Evolutionary conservation across 2,797 vertebrate genomes (phyloP).

Genomic region (Allobates femoralis): DNA sequence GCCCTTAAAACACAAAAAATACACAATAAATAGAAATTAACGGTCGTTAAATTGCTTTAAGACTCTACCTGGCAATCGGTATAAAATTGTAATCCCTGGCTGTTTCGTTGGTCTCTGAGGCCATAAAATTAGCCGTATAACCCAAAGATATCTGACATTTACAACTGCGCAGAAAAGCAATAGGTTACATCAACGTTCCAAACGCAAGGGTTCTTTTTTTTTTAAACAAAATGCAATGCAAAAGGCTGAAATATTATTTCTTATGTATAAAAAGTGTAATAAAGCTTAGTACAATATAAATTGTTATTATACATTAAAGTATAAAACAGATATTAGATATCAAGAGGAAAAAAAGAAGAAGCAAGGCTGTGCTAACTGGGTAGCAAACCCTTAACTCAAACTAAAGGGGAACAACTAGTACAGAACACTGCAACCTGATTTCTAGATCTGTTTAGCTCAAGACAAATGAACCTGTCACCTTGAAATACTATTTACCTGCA

Average conservation of each 20-base stretch:
- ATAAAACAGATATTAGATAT: not conserved
- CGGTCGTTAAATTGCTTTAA: constrained; percentile 36
- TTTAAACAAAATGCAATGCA: not conserved
- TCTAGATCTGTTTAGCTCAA: too few species aligned
- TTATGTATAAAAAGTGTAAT: not conserved
- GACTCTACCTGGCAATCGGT: constrained; percentile 1
- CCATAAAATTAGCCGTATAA: constrained; percentile 24
- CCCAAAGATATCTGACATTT: constrained; percentile 38
- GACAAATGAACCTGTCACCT: too few species aligned
- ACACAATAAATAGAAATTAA: constrained; percentile 22
- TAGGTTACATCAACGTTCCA: constrained; percentile 16
- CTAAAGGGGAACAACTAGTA: too few species aligned
- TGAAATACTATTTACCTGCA: too few species aligned
- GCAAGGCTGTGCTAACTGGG: too few species aligned
- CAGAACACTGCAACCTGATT: too few species aligned
- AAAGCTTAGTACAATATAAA: not conserved
- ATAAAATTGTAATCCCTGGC: not conserved
- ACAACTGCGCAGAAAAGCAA: constrained; percentile 23
- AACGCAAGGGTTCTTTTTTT: not conserved
- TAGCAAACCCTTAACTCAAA: too few species aligned
- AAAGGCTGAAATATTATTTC: not conserved
- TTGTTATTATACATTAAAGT: not conserved
- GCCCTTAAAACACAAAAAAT: constrained; percentile 9
- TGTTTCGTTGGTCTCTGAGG: constrained; percentile 5
- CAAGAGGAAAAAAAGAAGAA: not conserved